These are phyloP conservation scores for Tenualosa thibaudeaui DNA, from an alignment of 2,797 vertebrate species.

Conservation along the genomic window DNA sequence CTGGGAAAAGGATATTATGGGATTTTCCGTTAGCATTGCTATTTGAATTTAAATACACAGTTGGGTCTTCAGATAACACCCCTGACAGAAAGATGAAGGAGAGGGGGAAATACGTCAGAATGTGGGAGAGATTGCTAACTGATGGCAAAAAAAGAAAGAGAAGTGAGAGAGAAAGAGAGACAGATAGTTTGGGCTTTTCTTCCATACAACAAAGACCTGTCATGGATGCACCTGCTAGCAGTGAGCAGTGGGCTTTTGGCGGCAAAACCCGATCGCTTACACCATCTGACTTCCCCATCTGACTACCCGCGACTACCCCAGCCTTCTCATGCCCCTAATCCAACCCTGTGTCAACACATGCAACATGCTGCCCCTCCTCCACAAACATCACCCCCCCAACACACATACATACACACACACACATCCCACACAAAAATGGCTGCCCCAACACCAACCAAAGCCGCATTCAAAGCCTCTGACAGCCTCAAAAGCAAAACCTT, in stretches of 20 bases:
- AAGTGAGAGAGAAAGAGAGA: neutral
- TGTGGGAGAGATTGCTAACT: neutral
- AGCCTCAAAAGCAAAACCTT: neutral
- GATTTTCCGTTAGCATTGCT: constrained; percentile 4
- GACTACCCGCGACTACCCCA: constrained; percentile 6
- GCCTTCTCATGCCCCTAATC: neutral
- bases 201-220: neutral
- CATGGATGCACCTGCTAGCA: neutral
- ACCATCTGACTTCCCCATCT: constrained; percentile 39
- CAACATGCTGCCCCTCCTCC: constrained; percentile 36
- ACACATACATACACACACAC: neutral
- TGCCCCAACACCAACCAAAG: neutral
- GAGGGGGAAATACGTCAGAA: neutral
- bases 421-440: neutral
- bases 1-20: neutral
- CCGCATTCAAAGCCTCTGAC: neutral
- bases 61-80: neutral
- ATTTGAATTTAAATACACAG: constrained; percentile 20
- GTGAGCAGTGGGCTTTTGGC: neutral
- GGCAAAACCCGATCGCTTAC: constrained; percentile 2
- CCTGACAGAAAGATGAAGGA: neutral
- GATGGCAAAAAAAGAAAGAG: neutral
- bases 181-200: neutral
- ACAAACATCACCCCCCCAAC: neutral
- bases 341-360: constrained; percentile 23